Conservation (phyloP, 2,113 vertebrate species). For the Chinchilla lanigera region DNA sequence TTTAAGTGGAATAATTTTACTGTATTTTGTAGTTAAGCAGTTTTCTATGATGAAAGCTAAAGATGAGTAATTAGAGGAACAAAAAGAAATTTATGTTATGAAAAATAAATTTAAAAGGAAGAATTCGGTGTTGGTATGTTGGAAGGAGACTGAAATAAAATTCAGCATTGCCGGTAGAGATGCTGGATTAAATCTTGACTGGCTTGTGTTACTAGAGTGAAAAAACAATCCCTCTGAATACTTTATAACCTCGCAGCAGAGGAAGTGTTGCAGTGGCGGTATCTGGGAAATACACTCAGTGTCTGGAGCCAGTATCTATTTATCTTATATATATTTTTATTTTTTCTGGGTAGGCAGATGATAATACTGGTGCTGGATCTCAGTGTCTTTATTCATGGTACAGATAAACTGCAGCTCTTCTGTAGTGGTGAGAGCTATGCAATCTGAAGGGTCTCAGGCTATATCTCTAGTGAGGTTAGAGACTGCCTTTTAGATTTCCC, state of each 20-base stretch:
- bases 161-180: constrained; percentile 62
- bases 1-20: constrained; percentile 57
- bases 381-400: constrained; percentile 79
- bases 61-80: constrained; percentile 74
- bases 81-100: constrained; percentile 77
- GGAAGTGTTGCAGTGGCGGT: constrained; percentile 70
- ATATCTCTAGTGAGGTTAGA: constrained; percentile 50
- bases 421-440: constrained; percentile 49
- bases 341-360: constrained; percentile 81
- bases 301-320: constrained; percentile 82
- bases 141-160: constrained; percentile 81
- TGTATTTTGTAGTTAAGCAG: constrained; percentile 54
- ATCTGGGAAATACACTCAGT: constrained; percentile 79
- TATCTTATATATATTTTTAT: constrained; percentile 86
- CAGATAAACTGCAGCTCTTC: constrained; percentile 73
- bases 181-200: constrained; percentile 83
- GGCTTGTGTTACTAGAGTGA: constrained; percentile 72
- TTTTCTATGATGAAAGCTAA: constrained; percentile 71
- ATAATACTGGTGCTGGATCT: constrained; percentile 76
- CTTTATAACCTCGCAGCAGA: constrained; percentile 79
- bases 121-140: constrained; percentile 72
- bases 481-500: constrained; percentile 14
- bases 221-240: constrained; percentile 79
- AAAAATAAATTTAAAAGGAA: constrained; percentile 75
- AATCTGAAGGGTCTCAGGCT: constrained; percentile 29